Base-by-base conservation (phyloP, 2,888 invertebrate species). In the Orthosia incerta region DNA sequence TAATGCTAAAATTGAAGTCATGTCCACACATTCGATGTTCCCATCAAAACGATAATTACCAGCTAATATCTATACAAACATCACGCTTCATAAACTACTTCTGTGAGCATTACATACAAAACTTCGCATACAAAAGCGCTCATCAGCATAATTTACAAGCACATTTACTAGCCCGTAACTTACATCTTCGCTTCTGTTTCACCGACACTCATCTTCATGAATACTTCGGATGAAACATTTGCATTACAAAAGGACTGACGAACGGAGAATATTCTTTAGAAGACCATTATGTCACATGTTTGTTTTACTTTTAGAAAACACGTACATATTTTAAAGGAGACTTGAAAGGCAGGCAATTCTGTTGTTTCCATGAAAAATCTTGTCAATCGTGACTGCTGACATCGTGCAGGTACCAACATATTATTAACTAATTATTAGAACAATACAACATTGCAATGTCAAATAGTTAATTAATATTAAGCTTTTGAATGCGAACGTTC, bases 221-320 rank as follows among this genome's bases (percentile, higher is more conserved):
- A 82, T 82, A 86, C 59, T 62, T 67, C 70, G 57, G 61, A 66
- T 77, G 66, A 67, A 71, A 61, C 62, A 69, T 86, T 86, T 79
- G 72, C 86, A 86, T 86, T 31, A 79, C 79, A 87, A 86, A 79
- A 79, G 39, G 53, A 51, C 23, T 56, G 68, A 71, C 62, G 12
- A 60, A 69, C 23, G 50, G 31, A 69, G 55, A 76, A 61, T 71
- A 81, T 77, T 82, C 70, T 68, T 59, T 69, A 61, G 73, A 80
- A 74, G 39, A 15, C 23, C 31, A 71, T 61, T 74, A 57, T 51
- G 31, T n/a, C 26, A 46, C 18, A 63, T 84, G 78, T 84, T 77
- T 84, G 82, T 84, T 82, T 84, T 71, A 57, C 39, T 73, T 83
- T 68, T 31, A 51, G 64, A 83, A 80, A 70, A 83, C 48, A 79